phyloP scores from a whole-genome alignment of 1,140 invertebrate genomes.

The Adelges cooleyi region DNA sequence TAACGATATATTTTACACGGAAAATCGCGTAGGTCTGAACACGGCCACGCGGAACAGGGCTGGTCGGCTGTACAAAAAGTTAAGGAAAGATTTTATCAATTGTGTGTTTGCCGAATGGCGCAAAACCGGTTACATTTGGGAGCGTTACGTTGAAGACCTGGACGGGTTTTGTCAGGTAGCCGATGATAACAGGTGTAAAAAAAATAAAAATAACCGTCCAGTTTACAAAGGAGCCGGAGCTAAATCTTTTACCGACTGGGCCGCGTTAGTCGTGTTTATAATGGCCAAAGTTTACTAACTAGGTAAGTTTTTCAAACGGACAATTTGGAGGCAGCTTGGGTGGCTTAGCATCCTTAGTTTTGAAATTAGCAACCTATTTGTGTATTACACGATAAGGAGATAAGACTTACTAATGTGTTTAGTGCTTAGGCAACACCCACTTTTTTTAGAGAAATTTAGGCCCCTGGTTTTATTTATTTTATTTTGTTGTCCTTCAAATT shows the following conservation, averaged over 20 bases:
- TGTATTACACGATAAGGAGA: too few species aligned
- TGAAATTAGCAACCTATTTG: too few species aligned
- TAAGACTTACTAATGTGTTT: too few species aligned
- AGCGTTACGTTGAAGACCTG: constrained; percentile 77
- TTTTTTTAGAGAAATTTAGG: too few species aligned
- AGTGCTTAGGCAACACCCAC: too few species aligned
- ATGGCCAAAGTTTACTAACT: constrained; percentile 87
- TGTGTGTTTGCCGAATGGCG: constrained; percentile 82
- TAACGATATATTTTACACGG: constrained; percentile 38
- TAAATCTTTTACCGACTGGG: constrained; percentile 96
- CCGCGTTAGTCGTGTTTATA: constrained; percentile 77
- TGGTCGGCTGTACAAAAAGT: constrained; percentile 54
- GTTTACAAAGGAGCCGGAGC: constrained; percentile 85
- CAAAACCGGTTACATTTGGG: constrained; percentile 89
- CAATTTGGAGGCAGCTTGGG: too few species aligned
- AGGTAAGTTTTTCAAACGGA: too few species aligned
- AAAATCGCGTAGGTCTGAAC: constrained; percentile 56
- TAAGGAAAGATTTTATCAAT: constrained; percentile 72
- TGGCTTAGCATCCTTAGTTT: too few species aligned
- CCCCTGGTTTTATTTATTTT: too few species aligned
- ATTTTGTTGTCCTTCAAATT: too few species aligned
- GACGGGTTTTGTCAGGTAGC: constrained; percentile 32
- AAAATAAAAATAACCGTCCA: too few species aligned
- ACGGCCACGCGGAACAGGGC: constrained; percentile 63
- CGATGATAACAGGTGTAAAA: background rate